These are phyloP conservation scores for Alosa alosa DNA, from an alignment of 2,113 vertebrate species.

Conservation along the genomic window DNA sequence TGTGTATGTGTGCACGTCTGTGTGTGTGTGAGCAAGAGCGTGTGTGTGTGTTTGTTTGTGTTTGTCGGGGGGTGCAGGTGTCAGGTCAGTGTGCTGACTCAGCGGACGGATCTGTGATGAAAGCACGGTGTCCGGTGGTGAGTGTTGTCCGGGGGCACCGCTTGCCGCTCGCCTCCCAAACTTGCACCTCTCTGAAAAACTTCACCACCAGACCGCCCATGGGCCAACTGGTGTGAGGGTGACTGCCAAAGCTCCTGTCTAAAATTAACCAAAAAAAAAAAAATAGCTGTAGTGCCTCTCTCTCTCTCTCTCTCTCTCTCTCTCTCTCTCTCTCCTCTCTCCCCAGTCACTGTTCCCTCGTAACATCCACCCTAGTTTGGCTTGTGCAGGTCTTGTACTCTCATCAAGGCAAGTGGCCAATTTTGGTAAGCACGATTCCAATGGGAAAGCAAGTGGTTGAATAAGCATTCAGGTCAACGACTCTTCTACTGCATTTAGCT, in stretches of 20 bases:
- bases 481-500: no score
- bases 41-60: background rate
- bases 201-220: conserved; percentile 73
- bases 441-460: background rate
- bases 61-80: background rate
- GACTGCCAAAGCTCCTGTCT: conserved; percentile 71
- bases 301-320: background rate
- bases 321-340: background rate
- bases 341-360: background rate
- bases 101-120: conserved; percentile 51
- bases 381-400: background rate
- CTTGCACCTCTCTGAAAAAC: conserved; percentile 71
- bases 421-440: background rate
- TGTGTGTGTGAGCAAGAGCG: background rate
- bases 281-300: background rate
- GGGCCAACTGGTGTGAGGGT: conserved; percentile 75
- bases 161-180: conserved; percentile 72
- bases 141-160: conserved; percentile 60
- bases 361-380: background rate
- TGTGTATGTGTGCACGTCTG: background rate
- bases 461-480: background rate
- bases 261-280: conserved; percentile 52
- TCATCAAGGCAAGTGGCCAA: background rate
- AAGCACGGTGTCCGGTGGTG: conserved; percentile 68
- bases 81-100: background rate